Base-by-base conservation (phyloP, 2,888 invertebrate species). In the Argyresthia albistria region DNA sequence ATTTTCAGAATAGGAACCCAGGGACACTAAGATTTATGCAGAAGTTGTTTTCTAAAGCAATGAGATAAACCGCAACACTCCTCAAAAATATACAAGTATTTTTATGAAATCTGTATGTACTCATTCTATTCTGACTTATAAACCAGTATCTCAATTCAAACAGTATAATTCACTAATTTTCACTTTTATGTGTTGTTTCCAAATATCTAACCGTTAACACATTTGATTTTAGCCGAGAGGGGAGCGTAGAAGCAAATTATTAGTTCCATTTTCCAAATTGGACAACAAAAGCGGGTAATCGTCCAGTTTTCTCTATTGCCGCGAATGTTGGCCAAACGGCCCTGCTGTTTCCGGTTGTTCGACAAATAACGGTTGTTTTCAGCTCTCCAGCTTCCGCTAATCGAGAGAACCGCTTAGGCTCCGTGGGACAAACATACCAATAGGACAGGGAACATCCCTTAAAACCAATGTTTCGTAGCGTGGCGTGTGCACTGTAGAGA, bases 221-320 rank as follows among this genome's bases (percentile, higher is more conserved):
- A 84, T 88, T 83, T 66, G 76, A 84, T 88, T 82, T 77, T 88
- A 87, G 87, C 80, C 71, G 84, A 70, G 83, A 86, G 88, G 81
- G 86, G 82, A 81, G 77, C 84, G 65, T 87, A 84, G 79, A 76
- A 70, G 69, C 63, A 65, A 77, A 73, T 69, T 70, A 66, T 58
- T 79, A 76, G 73, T 36, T 39, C 37, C 2, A 25, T 39, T 43
- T 35, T 11, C 6, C 14, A 39, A 73, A 71, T 71, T 66, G 70
- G 70, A 76, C 74, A 65, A 4, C 68, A 66, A 67, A 64, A 60
- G 76, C 77, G 79, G 87, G 88, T 88, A 88, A 87, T 74, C 70
- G 58, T 67, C 61, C 61, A 67, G 55, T 65, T 67, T 60, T 74
- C 14, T 12, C 36, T 50, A 63, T 70, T 71, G 61, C 67, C 70